phyloP scores from a whole-genome alignment of 2,888 invertebrate genomes.

The Drosophila meridionalis region DNA sequence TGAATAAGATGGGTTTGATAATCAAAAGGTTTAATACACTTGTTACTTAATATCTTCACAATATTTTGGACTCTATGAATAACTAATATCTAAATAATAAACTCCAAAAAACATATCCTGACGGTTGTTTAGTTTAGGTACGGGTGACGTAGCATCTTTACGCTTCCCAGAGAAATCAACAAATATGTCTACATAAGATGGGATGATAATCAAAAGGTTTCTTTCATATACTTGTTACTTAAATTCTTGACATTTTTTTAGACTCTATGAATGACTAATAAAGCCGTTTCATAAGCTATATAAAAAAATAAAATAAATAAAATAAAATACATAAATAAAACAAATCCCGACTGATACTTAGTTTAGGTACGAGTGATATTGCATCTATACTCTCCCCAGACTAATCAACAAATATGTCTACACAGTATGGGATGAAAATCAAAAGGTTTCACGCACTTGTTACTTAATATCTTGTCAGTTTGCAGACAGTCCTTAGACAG shows the following conservation, averaged over 20 bases:
- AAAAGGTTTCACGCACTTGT: neutral
- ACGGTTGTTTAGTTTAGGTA: too few relatives aligned
- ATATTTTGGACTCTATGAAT: neutral
- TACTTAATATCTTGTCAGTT: neutral
- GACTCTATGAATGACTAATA: conserved; percentile 10
- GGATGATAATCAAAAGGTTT: too few relatives aligned
- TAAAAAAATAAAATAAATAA: too few relatives aligned
- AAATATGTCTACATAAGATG: too few relatives aligned
- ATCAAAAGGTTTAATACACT: neutral
- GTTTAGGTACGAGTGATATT: neutral
- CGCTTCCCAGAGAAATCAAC: too few relatives aligned
- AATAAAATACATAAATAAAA: too few relatives aligned
- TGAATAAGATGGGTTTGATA: neutral
- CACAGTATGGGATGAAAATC: neutral
- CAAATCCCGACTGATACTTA: neutral
- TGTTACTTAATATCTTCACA: neutral
- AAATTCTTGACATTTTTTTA: neutral
- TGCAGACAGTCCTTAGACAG: neutral
- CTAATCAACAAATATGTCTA: neutral
- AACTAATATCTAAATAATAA: too few relatives aligned
- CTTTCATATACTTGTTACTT: too few relatives aligned
- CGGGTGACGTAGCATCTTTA: too few relatives aligned
- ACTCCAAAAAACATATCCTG: too few relatives aligned
- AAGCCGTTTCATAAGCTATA: neutral
- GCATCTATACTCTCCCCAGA: neutral